Conservation (phyloP, 2,888 invertebrate species). For the Dinocampus coccinellae region DNA sequence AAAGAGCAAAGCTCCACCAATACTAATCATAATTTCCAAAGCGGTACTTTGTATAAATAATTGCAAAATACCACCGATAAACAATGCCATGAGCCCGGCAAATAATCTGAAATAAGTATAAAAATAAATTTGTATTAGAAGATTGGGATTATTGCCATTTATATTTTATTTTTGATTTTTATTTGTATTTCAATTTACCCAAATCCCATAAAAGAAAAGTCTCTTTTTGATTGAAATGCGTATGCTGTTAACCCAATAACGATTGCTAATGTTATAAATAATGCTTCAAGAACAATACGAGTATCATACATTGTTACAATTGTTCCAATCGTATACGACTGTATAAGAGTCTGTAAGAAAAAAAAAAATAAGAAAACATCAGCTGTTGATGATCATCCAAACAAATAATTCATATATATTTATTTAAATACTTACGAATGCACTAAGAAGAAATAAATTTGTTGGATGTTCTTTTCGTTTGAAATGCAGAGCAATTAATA, state of each 20-base stretch:
- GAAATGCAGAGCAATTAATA: conserved; percentile 78
- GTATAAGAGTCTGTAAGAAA: conserved; percentile 78
- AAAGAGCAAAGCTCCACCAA: conserved; percentile 83
- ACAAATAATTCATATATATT: background rate
- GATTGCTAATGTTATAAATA: conserved; percentile 81
- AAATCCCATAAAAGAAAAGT: conserved; percentile 84
- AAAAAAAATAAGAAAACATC: background rate
- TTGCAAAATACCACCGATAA: conserved; percentile 81
- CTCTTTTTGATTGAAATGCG: conserved; percentile 87
- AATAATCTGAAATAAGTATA: conserved; percentile 72
- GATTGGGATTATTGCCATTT: background rate
- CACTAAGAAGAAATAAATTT: conserved; percentile 83
- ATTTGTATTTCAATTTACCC: conserved; percentile 73
- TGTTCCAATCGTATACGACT: conserved; percentile 84
- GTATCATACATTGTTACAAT: conserved; percentile 85
- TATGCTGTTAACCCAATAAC: conserved; percentile 83
- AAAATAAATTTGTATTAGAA: background rate
- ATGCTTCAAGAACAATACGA: conserved; percentile 82
- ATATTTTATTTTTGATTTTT: conserved; percentile 26
- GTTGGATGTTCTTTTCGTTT: conserved; percentile 83
- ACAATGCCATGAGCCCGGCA: conserved; percentile 77
- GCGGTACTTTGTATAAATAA: conserved; percentile 80
- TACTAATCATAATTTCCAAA: conserved; percentile 79
- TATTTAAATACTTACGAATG: conserved; percentile 78
- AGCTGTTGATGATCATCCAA: background rate